phyloP scores from a whole-genome alignment of 2,113 vertebrate genomes.

The Ibidorhyncha struthersii region DNA sequence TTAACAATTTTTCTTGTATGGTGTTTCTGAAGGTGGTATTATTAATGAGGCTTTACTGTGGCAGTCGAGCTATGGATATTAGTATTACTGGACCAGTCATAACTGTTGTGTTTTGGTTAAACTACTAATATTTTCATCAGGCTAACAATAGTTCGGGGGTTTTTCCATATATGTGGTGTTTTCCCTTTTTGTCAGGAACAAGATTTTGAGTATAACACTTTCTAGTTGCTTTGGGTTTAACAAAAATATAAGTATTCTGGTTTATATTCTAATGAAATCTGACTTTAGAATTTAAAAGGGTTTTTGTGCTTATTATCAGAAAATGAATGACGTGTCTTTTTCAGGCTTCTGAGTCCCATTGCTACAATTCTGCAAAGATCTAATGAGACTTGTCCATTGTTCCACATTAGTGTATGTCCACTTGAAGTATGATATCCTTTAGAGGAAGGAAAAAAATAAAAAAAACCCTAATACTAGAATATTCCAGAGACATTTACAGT shows the following conservation, averaged over 20 bases:
- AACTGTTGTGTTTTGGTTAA: background rate
- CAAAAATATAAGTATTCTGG: background rate
- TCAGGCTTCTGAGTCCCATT: background rate
- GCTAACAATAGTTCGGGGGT: background rate
- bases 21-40: background rate
- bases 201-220: background rate
- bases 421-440: background rate
- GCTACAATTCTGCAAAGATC: background rate
- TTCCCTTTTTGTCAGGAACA: background rate
- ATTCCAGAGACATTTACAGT: background rate
- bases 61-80: background rate
- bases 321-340: background rate
- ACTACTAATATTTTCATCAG: background rate
- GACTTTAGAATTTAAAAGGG: background rate
- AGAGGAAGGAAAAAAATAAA: background rate
- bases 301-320: background rate
- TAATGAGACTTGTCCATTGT: background rate
- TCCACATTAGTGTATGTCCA: accelerated
- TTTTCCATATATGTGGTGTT: background rate
- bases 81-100: background rate
- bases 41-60: background rate
- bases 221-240: background rate
- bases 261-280: background rate
- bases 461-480: background rate
- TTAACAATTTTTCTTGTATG: background rate